Base-by-base conservation (phyloP, 2,888 invertebrate genomes). In the Aporophyla nigra region DNA sequence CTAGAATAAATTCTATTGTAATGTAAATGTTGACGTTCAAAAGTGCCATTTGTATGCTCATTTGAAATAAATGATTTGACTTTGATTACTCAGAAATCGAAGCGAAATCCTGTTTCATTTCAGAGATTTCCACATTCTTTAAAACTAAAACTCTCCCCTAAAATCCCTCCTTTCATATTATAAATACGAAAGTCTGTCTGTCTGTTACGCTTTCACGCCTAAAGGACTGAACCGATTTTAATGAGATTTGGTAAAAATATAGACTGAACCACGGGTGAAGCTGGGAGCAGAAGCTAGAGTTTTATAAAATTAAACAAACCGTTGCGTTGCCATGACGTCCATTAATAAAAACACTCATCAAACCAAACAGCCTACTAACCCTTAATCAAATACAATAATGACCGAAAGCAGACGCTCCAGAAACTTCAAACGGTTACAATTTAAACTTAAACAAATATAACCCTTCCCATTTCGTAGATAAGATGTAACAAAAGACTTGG, bases 391-490 rank as follows among this genome's bases (percentile, higher is more conserved):
- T 7, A 40, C 21, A 49, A 49, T 66, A 80, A 77, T 72, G 51
- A 43, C 10, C 46, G 27, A 58, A 76, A 83, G 70, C 74, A 77
- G 66, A 83, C 63, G 70, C 66, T 76, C 46, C 54, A 56, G 67
- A 61, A 73, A 72, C 69, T 80, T 84, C 62, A 73, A 71, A 56
- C n/a, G 65, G 40, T 33, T 59, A 66, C 63, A 68, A 77, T 87
- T 73, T 71, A 59, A 82, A 87, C 65, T 84, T 76, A 69, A 75
- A 80, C 78, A 84, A 84, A 86, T 80, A 86, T 81, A 66, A 73
- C 53, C 49, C 69, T 49, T 53, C 49, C 61, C 66, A 75, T 69
- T 83, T 67, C 10, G 0, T 1, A 73, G 86, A 87, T 84, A 87
- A 84, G 63, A 62, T 51, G 10, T 27, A 75, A 87, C 88, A 86